Conservation (phyloP, 2,888 invertebrate genomes). For the Dynastes grantii region DNA sequence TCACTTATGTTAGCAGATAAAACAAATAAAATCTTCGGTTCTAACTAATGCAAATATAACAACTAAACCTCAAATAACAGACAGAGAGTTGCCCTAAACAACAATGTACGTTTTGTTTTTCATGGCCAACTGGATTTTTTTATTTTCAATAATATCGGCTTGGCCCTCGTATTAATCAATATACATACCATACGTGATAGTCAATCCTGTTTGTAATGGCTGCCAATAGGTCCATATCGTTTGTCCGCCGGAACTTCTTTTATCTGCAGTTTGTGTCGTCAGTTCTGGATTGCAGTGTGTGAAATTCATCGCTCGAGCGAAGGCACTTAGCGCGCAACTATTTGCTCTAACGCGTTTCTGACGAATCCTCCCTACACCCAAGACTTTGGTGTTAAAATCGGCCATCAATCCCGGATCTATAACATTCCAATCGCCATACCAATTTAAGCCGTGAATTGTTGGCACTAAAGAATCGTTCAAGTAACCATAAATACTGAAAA, state of each 20-base stretch:
- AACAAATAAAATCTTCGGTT: too few relatives aligned
- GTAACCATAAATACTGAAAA: conserved; percentile 53
- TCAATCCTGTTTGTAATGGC: conserved; percentile 29
- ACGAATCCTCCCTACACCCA: conserved; percentile 57
- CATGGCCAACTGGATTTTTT: too few relatives aligned
- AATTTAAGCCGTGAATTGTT: conserved; percentile 50
- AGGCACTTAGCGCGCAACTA: conserved; percentile 49
- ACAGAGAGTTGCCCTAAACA: too few relatives aligned
- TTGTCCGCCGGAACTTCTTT: conserved; percentile 1
- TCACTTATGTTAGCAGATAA: too few relatives aligned
- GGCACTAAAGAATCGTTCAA: conserved; percentile 52
- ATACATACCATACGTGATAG: conserved; percentile 36
- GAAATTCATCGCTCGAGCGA: conserved; percentile 35
- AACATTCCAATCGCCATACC: conserved; percentile 55
- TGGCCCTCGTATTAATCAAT: too few relatives aligned
- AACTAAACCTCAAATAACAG: too few relatives aligned
- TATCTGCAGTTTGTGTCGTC: conserved; percentile 11
- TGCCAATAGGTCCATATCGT: conserved; percentile 35
- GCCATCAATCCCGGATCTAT: conserved; percentile 55
- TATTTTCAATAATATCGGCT: too few relatives aligned
- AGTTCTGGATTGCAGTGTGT: conserved; percentile 54
- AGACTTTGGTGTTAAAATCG: conserved; percentile 56
- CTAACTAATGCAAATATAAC: too few relatives aligned
- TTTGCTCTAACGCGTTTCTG: conserved; percentile 53
- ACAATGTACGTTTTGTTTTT: too few relatives aligned